These are phyloP conservation scores for Atta texana DNA, from an alignment of 1,140 invertebrate genomes.

Conservation along the genomic window DNA sequence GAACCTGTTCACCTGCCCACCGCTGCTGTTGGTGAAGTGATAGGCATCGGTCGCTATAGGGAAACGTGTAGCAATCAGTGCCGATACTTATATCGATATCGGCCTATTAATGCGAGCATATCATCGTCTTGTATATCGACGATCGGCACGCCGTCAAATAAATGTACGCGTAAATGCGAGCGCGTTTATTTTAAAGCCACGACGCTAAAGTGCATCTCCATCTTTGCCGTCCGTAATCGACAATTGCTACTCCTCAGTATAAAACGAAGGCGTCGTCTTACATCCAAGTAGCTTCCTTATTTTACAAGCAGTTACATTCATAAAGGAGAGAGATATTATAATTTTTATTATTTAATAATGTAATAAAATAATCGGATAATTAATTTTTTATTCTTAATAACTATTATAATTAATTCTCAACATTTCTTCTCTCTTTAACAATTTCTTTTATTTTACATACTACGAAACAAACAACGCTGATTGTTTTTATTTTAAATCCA, in stretches of 20 bases:
- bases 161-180: slow-evolving; percentile 25
- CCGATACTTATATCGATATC: slow-evolving; percentile 58
- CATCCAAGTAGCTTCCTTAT: background rate
- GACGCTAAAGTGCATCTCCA: slow-evolving; percentile 1
- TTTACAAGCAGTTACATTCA: background rate
- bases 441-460: background rate
- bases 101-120: slow-evolving; percentile 37
- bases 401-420: background rate
- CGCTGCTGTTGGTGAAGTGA: slow-evolving; percentile 15
- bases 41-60: slow-evolving; percentile 40
- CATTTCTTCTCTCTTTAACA: too few relatives aligned
- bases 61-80: slow-evolving; percentile 53
- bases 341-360: background rate
- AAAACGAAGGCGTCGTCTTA: background rate
- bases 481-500: background rate
- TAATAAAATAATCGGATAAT: background rate
- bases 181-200: slow-evolving; percentile 37
- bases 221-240: slow-evolving; percentile 21
- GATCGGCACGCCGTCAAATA: slow-evolving; percentile 8
- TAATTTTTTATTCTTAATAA: background rate
- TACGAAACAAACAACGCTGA: background rate
- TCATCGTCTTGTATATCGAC: slow-evolving; percentile 36
- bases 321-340: background rate
- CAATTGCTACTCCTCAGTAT: background rate
- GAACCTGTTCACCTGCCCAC: slow-evolving; percentile 17